A percentile compares a stretch with the other conserved stretches of the same genome.
Conservation (phyloP, 2,888 invertebrate genomes). For the Paralinhomoeus sp. region DNA sequence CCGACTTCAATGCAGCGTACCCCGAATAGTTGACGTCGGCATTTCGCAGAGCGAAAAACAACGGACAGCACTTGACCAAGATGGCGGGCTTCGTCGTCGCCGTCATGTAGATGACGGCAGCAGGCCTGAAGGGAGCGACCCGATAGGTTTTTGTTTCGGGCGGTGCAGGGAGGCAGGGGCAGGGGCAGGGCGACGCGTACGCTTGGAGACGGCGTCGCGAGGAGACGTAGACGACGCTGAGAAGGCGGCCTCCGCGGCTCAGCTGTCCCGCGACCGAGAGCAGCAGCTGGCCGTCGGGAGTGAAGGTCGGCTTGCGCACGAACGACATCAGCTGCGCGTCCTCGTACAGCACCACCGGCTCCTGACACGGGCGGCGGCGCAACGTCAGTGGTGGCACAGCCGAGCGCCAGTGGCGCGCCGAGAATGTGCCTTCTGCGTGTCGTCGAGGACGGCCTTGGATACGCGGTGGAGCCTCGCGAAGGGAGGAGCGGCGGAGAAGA, state of each 20-base stretch:
- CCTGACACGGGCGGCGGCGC: no score
- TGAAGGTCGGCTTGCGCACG: slow-evolving; percentile 64
- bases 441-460: no score
- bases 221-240: slow-evolving; percentile 39
- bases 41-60: neutral
- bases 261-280: slow-evolving; percentile 49
- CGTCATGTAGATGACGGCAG: neutral
- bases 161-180: neutral
- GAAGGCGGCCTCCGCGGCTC: slow-evolving; percentile 23
- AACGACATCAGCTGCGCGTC: slow-evolving; percentile 83
- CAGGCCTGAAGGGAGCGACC: neutral
- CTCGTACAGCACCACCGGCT: slow-evolving; percentile 43
- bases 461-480: no score
- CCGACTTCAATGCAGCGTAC: no score
- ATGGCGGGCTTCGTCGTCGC: no score
- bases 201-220: slow-evolving; percentile 32
- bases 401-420: no score
- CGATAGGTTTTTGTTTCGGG: neutral
- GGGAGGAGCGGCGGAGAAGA: slow-evolving; percentile 9
- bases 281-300: slow-evolving; percentile 67
- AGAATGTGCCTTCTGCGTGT: no score
- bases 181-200: slow-evolving; percentile 22
- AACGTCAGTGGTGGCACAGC: no score
- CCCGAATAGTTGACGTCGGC: neutral
- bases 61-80: no score